Base-by-base conservation (phyloP, 64 coral and sea anemone species). In the Acropora tenuis region DNA sequence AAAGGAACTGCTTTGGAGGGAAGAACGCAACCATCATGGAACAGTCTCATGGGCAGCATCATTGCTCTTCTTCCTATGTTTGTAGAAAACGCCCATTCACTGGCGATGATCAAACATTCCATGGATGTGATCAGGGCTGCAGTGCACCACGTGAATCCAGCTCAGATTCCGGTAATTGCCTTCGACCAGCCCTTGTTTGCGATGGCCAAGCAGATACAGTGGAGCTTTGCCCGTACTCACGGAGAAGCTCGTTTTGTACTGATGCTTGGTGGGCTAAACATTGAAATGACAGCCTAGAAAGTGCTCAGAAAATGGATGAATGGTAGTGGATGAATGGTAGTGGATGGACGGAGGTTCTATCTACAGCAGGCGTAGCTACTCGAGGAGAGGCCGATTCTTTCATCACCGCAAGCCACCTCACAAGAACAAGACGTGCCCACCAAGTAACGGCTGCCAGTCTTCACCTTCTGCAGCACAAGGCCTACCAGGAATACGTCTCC, bases 141-240 rank as follows among this genome's bases (percentile, higher is more conserved):
- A 53, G 75, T 89, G 74, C 47, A 78, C 71, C 75, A 89, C 47
- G 52, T 89, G 15, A 89, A 89, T 75, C 88, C 88, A 78, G 67
- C 58, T 69, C 88, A 90, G 58, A 69, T 81, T 65, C 88, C 88
- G 12, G 77, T 90, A 40, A 80, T 90, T 43, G 88, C 88, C 77
- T 81, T 80, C 16, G 76, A 90, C 77, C 88, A 90, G 63, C 88
- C 88, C 8, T 80, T 90, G 68, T 90, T 80, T 91, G 89, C 78
- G 47, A 15, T 83, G 18, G 78, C 89, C 46, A 83, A 91, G 41
- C 89, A 82, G 15, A 72, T 91, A 6, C 89, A 82, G 68, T 82
- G 89, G 89, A 83, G 77, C 20, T 47, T 63, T 68, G 20, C 42
- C 80, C 20, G 40, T 47, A 57, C 48, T 15, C 53, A 75, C 45